Evolutionary conservation across 2,888 invertebrate genomes (phyloP).

Genomic region (Cheilosia soror): DNA sequence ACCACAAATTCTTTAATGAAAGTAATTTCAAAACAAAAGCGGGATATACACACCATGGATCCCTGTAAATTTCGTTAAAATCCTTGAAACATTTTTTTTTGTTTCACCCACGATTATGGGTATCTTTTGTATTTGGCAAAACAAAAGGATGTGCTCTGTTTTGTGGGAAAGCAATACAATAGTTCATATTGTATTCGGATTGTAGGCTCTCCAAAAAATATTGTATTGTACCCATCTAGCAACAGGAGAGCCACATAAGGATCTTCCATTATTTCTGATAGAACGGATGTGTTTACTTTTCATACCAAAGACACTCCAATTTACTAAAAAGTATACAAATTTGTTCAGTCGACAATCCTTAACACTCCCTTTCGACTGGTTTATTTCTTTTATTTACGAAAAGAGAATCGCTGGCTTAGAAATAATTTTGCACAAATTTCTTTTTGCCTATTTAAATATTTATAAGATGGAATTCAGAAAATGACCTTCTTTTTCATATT

Average conservation of each 20-base stretch:
- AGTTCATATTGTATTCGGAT: not conserved
- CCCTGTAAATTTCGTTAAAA: constrained; percentile 1
- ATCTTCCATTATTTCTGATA: too few relatives aligned
- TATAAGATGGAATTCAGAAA: not conserved
- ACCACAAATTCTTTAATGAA: not conserved
- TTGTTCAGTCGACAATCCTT: too few relatives aligned
- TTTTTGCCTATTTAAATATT: not conserved
- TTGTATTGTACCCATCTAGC: not conserved
- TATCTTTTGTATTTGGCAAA: not conserved
- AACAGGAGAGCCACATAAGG: too few relatives aligned
- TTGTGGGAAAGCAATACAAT: not conserved
- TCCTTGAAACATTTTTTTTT: not conserved
- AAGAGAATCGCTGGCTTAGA: too few relatives aligned
- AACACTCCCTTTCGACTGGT: too few relatives aligned
- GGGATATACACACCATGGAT: not conserved
- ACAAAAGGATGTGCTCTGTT: constrained; percentile 3
- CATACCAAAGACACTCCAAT: too few relatives aligned
- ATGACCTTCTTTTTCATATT: not conserved
- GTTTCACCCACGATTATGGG: not conserved
- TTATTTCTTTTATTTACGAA: too few relatives aligned
- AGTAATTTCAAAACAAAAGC: not conserved
- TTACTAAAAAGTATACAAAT: too few relatives aligned
- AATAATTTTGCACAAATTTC: too few relatives aligned
- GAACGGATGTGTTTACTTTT: too few relatives aligned
- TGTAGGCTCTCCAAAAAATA: not conserved